Evolutionary conservation across 1,140 invertebrate species (phyloP), one percentile per base, ranked within the genome.

Genomic region (Gryllus bimaculatus): DNA sequence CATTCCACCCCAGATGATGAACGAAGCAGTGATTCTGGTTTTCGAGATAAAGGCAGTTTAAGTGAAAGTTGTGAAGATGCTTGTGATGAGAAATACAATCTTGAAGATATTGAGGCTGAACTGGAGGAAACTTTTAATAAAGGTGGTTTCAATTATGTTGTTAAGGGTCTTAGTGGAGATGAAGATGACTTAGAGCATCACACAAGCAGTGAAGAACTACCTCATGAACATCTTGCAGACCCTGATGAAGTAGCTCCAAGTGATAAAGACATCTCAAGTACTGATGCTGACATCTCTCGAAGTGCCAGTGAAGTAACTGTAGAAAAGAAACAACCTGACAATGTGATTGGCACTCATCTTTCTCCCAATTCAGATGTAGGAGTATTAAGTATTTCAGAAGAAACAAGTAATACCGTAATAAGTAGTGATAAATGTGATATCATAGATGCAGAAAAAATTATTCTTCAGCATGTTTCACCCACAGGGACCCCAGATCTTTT

Each of bases 1-100:
- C 79, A 79, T 8, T 85, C 86, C 8, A 89, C 88, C 0, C 88
- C 88, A 0, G 88, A 89, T 78, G 88, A 89, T 48, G 88, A 89
- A 78, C 83, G 87, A 73, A 89, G 88, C 79, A 88, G 87, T 8
- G 88, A 89, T 79, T 88, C 88, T 10, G 88, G 88, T 79, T 89
- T 88, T 75, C 83, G 88, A 15, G 88, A 89, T 74, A 89, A 89
- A 81, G 88, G 83, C 39, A 84, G 84, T 81, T 76, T 84, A 21
- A 84, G 83, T 80, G 83, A 84, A 78, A 83, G 82, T 66, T 82
- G 81, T 78, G 83, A 84, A 79, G 83, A 88, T 79, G 88, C 86
- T 8, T 88, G 86, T 79, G 87, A 88, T 81, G 87, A 88, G 48
- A 88, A 88, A 54, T 87, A 88, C 73, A 87, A 83, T 74, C 73